These are phyloP conservation scores for Hydrotaea cyrtoneurina DNA, from an alignment of 2,888 invertebrate species.

Conservation along the genomic window DNA sequence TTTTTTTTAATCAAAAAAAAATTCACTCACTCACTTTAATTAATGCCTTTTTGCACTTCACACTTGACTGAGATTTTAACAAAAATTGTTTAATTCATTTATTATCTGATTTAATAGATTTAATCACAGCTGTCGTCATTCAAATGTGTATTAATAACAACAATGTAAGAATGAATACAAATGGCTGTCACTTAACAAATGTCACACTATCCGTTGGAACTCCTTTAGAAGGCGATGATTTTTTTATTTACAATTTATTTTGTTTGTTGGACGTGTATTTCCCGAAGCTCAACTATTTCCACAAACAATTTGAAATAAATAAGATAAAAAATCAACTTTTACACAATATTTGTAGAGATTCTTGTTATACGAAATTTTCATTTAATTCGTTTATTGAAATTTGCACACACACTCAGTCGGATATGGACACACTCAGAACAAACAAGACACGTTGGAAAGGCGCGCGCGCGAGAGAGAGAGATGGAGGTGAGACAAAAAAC, in stretches of 20 bases:
- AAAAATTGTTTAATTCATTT: too few relatives aligned
- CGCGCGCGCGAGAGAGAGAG: too few relatives aligned
- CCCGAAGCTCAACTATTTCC: conserved; percentile 59
- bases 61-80: too few relatives aligned
- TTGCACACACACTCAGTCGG: conserved; percentile 41
- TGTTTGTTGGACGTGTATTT: conserved; percentile 42
- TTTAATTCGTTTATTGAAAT: conserved; percentile 56
- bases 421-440: background rate
- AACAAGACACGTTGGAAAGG: background rate
- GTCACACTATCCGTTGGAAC: background rate
- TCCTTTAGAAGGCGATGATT: background rate
- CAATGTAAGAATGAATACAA: background rate
- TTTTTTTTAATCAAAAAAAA: too few relatives aligned
- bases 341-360: conserved; percentile 53
- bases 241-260: background rate
- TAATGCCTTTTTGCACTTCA: too few relatives aligned
- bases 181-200: too few relatives aligned
- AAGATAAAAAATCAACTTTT: conserved; percentile 40
- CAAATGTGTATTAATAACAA: too few relatives aligned
- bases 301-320: conserved; percentile 61
- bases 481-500: background rate
- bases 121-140: background rate
- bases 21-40: too few relatives aligned
- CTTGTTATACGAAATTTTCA: background rate
- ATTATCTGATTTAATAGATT: background rate